Percentiles rank a stretch among this genome's conserved stretches.
These are phyloP conservation scores for Galerucella calmariensis DNA, from an alignment of 2,888 invertebrate species.

Conservation along the genomic window DNA sequence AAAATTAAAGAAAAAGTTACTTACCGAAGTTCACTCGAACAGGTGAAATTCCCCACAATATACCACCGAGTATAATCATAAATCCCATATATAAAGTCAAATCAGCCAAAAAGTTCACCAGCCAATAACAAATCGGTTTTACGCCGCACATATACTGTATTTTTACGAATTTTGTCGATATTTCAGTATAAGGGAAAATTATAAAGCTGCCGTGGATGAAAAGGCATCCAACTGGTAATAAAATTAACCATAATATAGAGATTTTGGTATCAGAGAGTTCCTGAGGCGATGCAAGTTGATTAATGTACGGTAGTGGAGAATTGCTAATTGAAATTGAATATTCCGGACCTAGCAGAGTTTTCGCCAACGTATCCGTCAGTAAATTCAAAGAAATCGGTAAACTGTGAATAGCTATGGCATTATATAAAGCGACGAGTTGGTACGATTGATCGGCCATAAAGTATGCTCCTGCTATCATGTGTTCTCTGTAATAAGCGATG, in stretches of 20 bases:
- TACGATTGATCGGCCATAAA: slow-evolving; percentile 55
- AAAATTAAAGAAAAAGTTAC: slow-evolving; percentile 29
- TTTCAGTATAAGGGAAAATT: slow-evolving; percentile 73
- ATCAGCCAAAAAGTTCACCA: slow-evolving; percentile 71
- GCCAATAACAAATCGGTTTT: slow-evolving; percentile 72
- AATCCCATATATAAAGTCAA: slow-evolving; percentile 58
- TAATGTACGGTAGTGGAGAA: slow-evolving; percentile 56
- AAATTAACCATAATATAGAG: slow-evolving; percentile 58
- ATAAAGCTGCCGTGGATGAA: slow-evolving; percentile 68
- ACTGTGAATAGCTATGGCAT: slow-evolving; percentile 66
- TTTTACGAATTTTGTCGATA: slow-evolving; percentile 72
- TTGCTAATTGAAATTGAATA: slow-evolving; percentile 59
- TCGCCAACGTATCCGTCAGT: slow-evolving; percentile 65
- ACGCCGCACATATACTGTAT: slow-evolving; percentile 77
- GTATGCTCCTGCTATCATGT: slow-evolving; percentile 66
- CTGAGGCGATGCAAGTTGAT: slow-evolving; percentile 35
- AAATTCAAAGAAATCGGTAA: slow-evolving; percentile 68
- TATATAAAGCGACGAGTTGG: slow-evolving; percentile 62
- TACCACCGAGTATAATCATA: slow-evolving; percentile 38
- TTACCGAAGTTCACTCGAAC: slow-evolving; percentile 52
- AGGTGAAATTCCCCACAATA: slow-evolving; percentile 38
- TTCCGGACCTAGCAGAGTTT: slow-evolving; percentile 55
- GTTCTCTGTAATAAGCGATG: slow-evolving; percentile 64
- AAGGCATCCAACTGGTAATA: slow-evolving; percentile 61
- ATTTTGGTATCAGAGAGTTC: slow-evolving; percentile 54